Conservation (phyloP, 1,140 invertebrate genomes). For the Phenacoccus solenopsis region DNA sequence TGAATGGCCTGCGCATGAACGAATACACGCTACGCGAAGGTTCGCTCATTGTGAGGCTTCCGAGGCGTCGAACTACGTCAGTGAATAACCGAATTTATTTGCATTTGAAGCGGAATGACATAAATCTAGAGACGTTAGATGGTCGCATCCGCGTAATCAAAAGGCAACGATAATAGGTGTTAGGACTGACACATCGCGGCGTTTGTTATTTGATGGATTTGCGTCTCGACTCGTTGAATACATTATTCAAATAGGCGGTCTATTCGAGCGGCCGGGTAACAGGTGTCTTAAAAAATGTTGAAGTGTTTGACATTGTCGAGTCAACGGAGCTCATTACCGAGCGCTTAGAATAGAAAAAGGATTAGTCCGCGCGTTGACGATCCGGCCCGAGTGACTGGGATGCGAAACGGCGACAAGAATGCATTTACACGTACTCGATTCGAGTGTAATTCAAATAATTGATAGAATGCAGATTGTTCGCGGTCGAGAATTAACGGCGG, state of each 20-base stretch:
- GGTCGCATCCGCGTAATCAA: conserved; percentile 9
- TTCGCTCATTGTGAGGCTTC: too few species aligned
- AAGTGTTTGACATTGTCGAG: conserved; percentile 16
- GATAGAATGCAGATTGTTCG: conserved; percentile 13
- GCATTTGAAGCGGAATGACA: conserved; percentile 15
- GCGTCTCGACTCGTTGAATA: conserved; percentile 13
- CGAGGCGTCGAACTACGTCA: too few species aligned
- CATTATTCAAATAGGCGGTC: conserved; percentile 12
- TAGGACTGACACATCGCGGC: conserved; percentile 13
- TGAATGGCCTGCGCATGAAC: too few species aligned
- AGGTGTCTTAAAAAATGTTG: conserved; percentile 15
- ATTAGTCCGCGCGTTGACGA: not conserved
- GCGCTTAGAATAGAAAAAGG: conserved; percentile 11
- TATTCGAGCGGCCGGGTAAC: not conserved
- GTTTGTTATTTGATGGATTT: conserved; percentile 18
- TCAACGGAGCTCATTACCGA: conserved; percentile 14
- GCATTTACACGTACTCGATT: not conserved
- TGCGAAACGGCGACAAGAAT: not conserved
- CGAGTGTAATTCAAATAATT: conserved; percentile 8
- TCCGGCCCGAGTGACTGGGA: not conserved
- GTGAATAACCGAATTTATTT: conserved; percentile 18
- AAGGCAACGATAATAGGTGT: conserved; percentile 16
- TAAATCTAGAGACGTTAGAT: conserved; percentile 5
- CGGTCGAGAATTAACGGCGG: not conserved
- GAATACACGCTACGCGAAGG: too few species aligned